Evolutionary conservation across 2,888 invertebrate genomes (phyloP).

Genomic region (Muscina levida): DNA sequence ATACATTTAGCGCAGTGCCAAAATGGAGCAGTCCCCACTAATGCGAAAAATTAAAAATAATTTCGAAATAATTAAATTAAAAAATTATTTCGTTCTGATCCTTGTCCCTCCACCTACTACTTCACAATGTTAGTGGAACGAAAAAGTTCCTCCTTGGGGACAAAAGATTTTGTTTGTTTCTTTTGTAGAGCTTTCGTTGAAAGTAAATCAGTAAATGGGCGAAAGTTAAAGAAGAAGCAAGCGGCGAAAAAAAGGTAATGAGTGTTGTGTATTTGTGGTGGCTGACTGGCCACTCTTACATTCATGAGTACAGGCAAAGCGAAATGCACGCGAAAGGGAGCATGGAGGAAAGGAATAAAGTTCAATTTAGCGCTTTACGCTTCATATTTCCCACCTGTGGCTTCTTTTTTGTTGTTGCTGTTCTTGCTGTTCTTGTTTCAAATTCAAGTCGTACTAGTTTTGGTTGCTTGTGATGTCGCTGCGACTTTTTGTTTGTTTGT

Average conservation of each 20-base stretch:
- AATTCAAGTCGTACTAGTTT: no score
- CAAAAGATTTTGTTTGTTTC: no score
- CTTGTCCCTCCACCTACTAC: slow-evolving; percentile 4
- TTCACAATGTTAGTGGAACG: no score
- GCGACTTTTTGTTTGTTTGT: slow-evolving; percentile 38
- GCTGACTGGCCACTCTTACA: neutral
- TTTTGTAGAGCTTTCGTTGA: no score
- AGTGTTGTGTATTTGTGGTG: slow-evolving; percentile 8
- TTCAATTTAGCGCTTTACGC: slow-evolving; percentile 26
- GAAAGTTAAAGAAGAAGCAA: neutral
- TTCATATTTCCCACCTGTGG: slow-evolving; percentile 67
- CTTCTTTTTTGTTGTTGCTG: slow-evolving; percentile 42
- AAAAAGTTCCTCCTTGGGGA: no score
- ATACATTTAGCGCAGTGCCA: no score
- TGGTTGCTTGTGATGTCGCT: no score
- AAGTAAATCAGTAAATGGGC: slow-evolving; percentile 25
- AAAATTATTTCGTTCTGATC: slow-evolving; percentile 25
- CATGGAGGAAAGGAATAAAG: neutral
- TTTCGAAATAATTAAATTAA: slow-evolving; percentile 58
- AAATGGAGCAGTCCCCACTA: no score
- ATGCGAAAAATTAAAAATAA: no score
- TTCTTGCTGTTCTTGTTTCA: slow-evolving; percentile 34
- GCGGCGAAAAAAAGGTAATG: slow-evolving; percentile 16
- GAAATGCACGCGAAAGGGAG: neutral
- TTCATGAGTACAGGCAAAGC: neutral